Conservation (phyloP, 2,888 invertebrate genomes). For the Zygothrica quintamaculata region DNA sequence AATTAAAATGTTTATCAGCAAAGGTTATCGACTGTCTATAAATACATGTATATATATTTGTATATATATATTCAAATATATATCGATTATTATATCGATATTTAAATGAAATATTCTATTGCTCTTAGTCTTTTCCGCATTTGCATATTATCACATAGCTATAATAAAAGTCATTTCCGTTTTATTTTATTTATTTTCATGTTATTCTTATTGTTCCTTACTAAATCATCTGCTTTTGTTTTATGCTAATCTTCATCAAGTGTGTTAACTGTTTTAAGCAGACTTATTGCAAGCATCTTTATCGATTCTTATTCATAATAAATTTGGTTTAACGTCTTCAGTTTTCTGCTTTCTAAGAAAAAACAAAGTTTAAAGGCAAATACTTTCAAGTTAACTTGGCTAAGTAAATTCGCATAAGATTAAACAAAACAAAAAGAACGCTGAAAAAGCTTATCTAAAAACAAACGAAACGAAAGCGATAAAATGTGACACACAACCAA, state of each 20-base stretch:
- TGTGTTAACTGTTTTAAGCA: slow-evolving; percentile 15
- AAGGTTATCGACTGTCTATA: too few species aligned
- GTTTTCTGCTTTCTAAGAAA: slow-evolving; percentile 25
- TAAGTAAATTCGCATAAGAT: slow-evolving; percentile 27
- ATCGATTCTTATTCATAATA: slow-evolving; percentile 43
- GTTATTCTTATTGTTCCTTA: background rate
- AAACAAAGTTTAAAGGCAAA: slow-evolving; percentile 23
- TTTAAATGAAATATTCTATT: too few species aligned
- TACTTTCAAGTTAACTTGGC: too few species aligned
- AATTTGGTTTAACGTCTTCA: slow-evolving; percentile 33
- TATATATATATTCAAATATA: too few species aligned
- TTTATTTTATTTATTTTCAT: background rate
- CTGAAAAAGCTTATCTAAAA: slow-evolving; percentile 35
- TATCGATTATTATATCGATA: too few species aligned
- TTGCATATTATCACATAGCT: too few species aligned
- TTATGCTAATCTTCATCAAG: slow-evolving; percentile 12
- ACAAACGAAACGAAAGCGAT: slow-evolving; percentile 20
- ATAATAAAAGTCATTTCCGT: slow-evolving; percentile 38
- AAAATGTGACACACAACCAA: slow-evolving; percentile 24
- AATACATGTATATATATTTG: too few species aligned
- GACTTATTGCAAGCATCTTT: slow-evolving; percentile 33
- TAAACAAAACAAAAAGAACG: slow-evolving; percentile 1
- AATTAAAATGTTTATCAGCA: background rate
- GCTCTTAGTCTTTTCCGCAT: too few species aligned
- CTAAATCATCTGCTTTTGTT: slow-evolving; percentile 9